A percentile compares a stretch with the other conserved stretches of the same genome.
phyloP scores from a whole-genome alignment of 37 sponge, comb jelly and placozoan species.

The Mnemiopsis leidyi region DNA sequence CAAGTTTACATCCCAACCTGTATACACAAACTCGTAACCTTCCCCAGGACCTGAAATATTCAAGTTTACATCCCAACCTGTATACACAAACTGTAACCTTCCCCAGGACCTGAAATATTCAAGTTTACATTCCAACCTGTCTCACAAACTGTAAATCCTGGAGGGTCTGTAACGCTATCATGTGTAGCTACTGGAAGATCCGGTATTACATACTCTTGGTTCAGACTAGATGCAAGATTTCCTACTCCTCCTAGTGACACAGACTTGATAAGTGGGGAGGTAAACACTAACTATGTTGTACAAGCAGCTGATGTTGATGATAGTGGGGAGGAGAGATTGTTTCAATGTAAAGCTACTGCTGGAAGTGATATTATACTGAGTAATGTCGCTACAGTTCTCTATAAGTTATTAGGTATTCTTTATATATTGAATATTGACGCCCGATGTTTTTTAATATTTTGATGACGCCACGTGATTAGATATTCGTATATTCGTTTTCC shows the following conservation, averaged over 20 bases:
- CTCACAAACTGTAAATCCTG: neutral
- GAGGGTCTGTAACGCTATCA: neutral
- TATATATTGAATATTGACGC: no score
- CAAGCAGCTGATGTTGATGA: neutral
- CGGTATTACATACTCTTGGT: neutral
- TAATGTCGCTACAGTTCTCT: neutral
- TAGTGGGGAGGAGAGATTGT: neutral
- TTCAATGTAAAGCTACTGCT: slow-evolving; percentile 32
- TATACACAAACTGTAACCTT: no score
- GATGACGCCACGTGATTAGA: no score
- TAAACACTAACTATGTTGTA: neutral
- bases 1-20: no score
- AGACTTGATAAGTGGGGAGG: neutral
- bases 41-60: no score
- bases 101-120: slow-evolving; percentile 27
- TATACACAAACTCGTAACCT: no score
- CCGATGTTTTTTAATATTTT: no score
- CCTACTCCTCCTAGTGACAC: neutral
- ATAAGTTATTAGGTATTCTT: neutral
- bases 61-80: no score
- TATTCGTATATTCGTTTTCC: no score
- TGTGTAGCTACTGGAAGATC: slow-evolving; percentile 4
- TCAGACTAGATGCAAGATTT: neutral
- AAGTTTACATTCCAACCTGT: slow-evolving; percentile 3
- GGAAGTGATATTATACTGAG: neutral